Conservation (phyloP, 1,140 invertebrate genomes). For the Chironomus striatipennis region DNA sequence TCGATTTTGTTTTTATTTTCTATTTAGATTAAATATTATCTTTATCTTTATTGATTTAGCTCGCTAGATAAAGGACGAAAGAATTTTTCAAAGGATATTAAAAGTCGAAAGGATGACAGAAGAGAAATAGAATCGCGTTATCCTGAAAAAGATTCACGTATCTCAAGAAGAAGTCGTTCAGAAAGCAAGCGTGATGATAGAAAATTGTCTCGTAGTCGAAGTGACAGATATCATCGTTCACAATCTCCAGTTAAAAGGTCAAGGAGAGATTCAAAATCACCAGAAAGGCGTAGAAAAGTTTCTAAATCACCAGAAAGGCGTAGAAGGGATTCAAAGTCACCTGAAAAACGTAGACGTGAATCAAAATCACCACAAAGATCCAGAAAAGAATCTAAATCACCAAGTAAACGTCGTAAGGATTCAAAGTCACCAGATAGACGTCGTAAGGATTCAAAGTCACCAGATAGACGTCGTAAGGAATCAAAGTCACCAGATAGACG, state of each 20-base stretch:
- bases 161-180: background rate
- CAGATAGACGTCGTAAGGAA: too few relatives aligned
- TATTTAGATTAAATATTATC: background rate
- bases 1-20: background rate
- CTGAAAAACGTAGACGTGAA: background rate
- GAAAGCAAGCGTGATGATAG: background rate
- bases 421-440: too few relatives aligned
- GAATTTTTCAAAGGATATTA: background rate
- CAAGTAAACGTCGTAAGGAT: too few relatives aligned
- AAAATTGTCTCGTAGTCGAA: too few relatives aligned
- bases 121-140: background rate
- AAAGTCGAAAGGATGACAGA: background rate
- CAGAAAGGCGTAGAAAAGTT: constrained; percentile 26
- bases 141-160: background rate
- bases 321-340: background rate
- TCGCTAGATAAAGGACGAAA: background rate
- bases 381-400: too few relatives aligned
- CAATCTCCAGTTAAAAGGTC: too few relatives aligned
- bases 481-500: too few relatives aligned
- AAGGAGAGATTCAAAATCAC: constrained; percentile 14
- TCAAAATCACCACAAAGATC: background rate
- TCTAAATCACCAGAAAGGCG: constrained; percentile 25
- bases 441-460: too few relatives aligned
- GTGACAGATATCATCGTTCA: too few relatives aligned
- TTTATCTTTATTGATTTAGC: background rate